These are phyloP conservation scores for Drosophila sulfurigaster DNA, from an alignment of 1,140 invertebrate species.

Conservation along the genomic window DNA sequence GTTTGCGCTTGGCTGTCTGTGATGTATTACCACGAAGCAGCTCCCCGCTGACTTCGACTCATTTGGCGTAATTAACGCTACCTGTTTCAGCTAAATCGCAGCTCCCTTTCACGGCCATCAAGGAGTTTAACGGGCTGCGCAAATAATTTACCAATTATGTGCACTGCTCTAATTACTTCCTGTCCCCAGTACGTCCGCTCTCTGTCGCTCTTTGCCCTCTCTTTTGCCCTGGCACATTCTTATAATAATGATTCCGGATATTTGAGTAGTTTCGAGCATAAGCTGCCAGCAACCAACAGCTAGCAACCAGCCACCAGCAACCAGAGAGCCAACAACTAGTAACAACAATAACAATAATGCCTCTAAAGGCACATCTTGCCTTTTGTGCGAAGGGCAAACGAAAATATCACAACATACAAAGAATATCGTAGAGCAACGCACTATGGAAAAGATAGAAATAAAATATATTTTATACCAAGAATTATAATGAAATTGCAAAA, in stretches of 20 bases:
- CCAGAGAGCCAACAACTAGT: constrained; percentile 57
- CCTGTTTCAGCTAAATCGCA: constrained; percentile 29
- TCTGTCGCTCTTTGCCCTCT: constrained; percentile 6
- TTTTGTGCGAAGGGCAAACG: constrained; percentile 47
- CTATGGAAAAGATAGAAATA: constrained; percentile 37
- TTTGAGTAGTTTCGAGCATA: constrained; percentile 79
- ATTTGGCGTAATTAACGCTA: constrained; percentile 30
- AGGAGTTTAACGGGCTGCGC: constrained; percentile 60
- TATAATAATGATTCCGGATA: constrained; percentile 83
- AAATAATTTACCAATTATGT: constrained; percentile 76
- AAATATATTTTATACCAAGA: not conserved
- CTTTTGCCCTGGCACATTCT: constrained; percentile 58
- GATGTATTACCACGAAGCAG: not conserved
- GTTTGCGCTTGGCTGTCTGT: not conserved
- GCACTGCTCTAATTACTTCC: constrained; percentile 76
- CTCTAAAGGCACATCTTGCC: constrained; percentile 46
- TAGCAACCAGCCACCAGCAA: constrained; percentile 54
- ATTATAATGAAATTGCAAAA: not conserved
- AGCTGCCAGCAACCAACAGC: constrained; percentile 66
- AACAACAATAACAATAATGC: constrained; percentile 63
- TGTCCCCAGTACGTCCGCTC: constrained; percentile 61
- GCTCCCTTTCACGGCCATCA: constrained; percentile 38
- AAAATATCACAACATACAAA: constrained; percentile 64
- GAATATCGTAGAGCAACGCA: constrained; percentile 42
- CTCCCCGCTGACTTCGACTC: not conserved